Evolutionary conservation across 2,888 invertebrate genomes (phyloP), one percentile per base, ranked within the genome.

Genomic region (Scaeva pyrastri): DNA sequence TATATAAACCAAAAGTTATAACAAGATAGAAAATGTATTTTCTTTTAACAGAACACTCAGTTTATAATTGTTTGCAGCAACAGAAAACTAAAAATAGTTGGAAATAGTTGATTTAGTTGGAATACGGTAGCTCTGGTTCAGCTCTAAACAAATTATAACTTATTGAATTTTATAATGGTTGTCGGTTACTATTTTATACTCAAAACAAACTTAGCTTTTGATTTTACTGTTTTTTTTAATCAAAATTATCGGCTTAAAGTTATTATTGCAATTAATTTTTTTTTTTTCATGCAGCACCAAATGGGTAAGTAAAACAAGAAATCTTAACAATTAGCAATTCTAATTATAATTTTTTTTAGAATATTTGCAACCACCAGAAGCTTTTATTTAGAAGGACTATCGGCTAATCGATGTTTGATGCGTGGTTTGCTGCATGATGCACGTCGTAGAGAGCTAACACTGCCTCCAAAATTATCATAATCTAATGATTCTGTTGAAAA

Each of bases 401-500:
- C 92, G 83, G 91, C 91, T 89, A 92, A 88, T 90, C 93, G 92
- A 91, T 92, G 93, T 90, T 92, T 92, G 79, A 90, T 90, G 89
- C 93, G 92, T 90, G 92, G 90, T 91, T 93, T 93, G 90, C 92
- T 92, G 90, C 91, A 91, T 89, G 93, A 93, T 89, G 93, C 91
- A 89, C 93, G 92, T 71, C 93, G 91, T 88, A 93, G 89, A 86
- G 92, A 92, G 88, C 90, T 93, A 89, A 91, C 91, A 90, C 93
- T 93, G 89, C 92, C 93, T 79, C 91, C 91, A 89, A 93, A 92
- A 88, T 91, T 91, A 88, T 93, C 93, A 89, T 92, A 91, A 90
- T 93, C 92, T 91, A 93, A 91, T 91, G 93, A 93, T 91, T 93
- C 93, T 90, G 92, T 91, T 90, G 93, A 93, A 90, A 93, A 93